Evolutionary conservation across 64 coral and sea anemone genomes (phyloP), one percentile per base, ranked within the genome.

Genomic region (Platygyra sinensis): DNA sequence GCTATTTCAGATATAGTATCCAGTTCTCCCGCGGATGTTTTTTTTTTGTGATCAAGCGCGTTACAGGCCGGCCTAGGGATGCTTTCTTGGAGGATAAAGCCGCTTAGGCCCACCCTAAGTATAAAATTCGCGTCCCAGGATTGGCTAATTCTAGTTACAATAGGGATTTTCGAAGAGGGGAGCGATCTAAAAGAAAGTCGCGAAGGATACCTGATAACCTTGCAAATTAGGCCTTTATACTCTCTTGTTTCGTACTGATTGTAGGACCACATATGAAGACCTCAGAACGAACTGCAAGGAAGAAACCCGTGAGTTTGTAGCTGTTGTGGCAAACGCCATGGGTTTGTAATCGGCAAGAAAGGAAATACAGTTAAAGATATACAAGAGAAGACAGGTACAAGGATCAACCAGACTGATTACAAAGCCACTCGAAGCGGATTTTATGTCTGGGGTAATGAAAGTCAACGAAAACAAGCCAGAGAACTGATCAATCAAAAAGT

Each of bases 321-420:
- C 80, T 2, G 80, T 83, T 39, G 31, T 32, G 8, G 16, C 39
- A 31, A 20, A 83, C 57, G 8, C 36, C 59, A 38, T 83, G 16
- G 80, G 80, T n/a, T 31, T 38, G 61, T 83, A 65, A 83, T 83
- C 80, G 80, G 80, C 1, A 83, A 10, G 30, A 83, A 83, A 39
- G 80, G 80, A 24, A 83, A 6, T 20, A 67, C 80, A 42, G 49
- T 83, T 33, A 83, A 38, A 46, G 14, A 38, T 65, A 83, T 83
- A 62, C 18, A 83, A 83, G 19, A 39, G 16, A 61, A 3, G 7
- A 65, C 80, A 33, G 60, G 80, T 10, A 30, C 80, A 65, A 64
- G 0, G 32, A 64, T 83, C 9, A 22, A 30, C 42, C 4, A 46
- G 31, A 18, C 10, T 24, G 13, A 63, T 11, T 2, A 27, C 30